Evolutionary conservation across 2,113 vertebrate species (phyloP).

Genomic region (Ictidomys tridecemlineatus): DNA sequence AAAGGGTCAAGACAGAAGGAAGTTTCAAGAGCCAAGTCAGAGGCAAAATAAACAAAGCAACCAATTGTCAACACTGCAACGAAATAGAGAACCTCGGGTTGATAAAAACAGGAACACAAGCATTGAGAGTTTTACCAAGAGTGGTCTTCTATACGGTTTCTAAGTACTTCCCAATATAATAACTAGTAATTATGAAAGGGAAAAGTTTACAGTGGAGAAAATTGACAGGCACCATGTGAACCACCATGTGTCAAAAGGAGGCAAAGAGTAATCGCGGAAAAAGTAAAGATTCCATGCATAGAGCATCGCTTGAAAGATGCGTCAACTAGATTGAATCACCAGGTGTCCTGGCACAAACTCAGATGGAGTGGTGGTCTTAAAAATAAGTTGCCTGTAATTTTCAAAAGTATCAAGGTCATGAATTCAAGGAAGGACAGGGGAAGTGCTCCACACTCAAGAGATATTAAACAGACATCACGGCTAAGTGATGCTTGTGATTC

Average conservation of each 20-base stretch:
- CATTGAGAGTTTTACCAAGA: background rate
- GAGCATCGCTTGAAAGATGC: background rate
- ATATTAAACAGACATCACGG: background rate
- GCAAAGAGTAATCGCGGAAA: background rate
- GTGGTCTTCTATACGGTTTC: background rate
- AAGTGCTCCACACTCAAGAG: background rate
- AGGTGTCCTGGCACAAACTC: background rate
- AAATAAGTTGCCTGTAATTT: background rate
- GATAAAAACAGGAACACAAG: background rate
- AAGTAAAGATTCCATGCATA: background rate
- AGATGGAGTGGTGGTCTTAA: background rate
- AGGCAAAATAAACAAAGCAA: background rate
- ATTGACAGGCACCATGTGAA: background rate
- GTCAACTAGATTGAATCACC: background rate
- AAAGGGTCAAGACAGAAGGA: background rate
- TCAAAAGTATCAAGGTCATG: background rate
- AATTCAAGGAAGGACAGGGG: background rate
- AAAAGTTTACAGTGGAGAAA: background rate
- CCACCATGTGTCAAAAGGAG: background rate
- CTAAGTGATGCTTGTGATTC: background rate
- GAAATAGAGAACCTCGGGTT: background rate
- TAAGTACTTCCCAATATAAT: background rate
- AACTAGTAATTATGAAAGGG: background rate
- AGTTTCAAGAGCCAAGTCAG: background rate
- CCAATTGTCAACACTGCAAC: background rate